A percentile compares a stretch with the other conserved stretches of the same genome.
Conservation (phyloP, 2,113 vertebrate genomes). For the Tretioscincus oriximinensis region DNA sequence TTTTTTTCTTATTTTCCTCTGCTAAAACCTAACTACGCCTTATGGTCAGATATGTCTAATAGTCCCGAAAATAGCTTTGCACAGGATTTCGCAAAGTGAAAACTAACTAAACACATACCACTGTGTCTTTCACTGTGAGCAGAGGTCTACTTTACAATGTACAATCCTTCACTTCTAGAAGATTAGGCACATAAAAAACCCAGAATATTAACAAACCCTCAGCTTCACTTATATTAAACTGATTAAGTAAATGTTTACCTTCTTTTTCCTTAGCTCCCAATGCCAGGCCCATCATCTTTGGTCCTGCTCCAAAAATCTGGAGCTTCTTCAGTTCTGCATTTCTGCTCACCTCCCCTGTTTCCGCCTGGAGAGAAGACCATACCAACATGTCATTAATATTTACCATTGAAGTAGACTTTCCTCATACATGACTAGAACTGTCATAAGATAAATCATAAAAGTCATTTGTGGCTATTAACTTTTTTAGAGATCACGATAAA, state of each 20-base stretch:
- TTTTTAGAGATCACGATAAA: neutral
- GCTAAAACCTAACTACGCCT: too few species aligned
- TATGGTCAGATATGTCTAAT: too few species aligned
- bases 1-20: too few species aligned
- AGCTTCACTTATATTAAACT: neutral
- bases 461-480: neutral
- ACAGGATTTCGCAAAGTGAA: neutral
- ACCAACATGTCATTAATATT: conserved; percentile 45
- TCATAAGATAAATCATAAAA: neutral
- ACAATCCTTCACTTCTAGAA: neutral
- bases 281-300: conserved; percentile 89
- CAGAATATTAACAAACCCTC: neutral
- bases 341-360: conserved; percentile 74
- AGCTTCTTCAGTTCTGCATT: conserved; percentile 91
- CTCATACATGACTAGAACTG: neutral
- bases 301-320: conserved; percentile 88
- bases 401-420: neutral
- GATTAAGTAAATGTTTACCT: conserved; percentile 63
- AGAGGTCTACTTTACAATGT: neutral
- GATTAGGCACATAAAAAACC: neutral
- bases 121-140: neutral
- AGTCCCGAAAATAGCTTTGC: neutral
- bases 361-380: conserved; percentile 63
- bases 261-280: conserved; percentile 82
- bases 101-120: neutral